phyloP scores from a whole-genome alignment of 2,797 vertebrate genomes.

The Hybognathus amarus region DNA sequence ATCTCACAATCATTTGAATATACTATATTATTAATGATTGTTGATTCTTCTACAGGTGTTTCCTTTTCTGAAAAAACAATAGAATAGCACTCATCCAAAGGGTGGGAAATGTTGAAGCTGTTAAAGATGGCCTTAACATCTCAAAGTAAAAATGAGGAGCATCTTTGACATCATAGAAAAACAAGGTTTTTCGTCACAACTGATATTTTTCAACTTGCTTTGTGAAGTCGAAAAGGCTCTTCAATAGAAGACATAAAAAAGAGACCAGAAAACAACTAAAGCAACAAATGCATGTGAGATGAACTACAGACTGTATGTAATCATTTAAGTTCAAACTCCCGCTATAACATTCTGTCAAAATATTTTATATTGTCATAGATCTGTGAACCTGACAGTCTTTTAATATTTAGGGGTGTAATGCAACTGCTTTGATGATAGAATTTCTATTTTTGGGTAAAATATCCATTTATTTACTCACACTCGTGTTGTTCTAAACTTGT shows the following conservation, averaged over 20 bases:
- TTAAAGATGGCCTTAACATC: neutral
- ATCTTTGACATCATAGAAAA: neutral
- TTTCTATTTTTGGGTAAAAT: no score
- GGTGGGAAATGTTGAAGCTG: neutral
- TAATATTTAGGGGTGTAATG: neutral
- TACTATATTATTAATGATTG: neutral
- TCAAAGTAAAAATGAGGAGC: neutral
- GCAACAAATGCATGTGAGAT: neutral
- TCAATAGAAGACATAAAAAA: neutral
- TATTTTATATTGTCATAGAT: neutral
- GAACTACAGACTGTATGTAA: neutral
- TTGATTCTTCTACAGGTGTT: neutral
- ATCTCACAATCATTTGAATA: neutral
- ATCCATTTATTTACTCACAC: no score
- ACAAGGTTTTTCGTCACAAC: neutral
- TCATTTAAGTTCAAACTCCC: neutral
- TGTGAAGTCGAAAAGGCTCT: neutral
- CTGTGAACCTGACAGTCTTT: neutral
- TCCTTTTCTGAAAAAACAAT: neutral
- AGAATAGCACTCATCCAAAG: fast-evolving
- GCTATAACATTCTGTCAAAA: neutral
- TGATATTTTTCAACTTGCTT: neutral
- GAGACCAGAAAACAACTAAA: neutral
- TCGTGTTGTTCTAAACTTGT: no score
- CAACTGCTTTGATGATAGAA: neutral